phyloP scores from a whole-genome alignment of 1,140 invertebrate species.

The Hylyphantes graminicola region DNA sequence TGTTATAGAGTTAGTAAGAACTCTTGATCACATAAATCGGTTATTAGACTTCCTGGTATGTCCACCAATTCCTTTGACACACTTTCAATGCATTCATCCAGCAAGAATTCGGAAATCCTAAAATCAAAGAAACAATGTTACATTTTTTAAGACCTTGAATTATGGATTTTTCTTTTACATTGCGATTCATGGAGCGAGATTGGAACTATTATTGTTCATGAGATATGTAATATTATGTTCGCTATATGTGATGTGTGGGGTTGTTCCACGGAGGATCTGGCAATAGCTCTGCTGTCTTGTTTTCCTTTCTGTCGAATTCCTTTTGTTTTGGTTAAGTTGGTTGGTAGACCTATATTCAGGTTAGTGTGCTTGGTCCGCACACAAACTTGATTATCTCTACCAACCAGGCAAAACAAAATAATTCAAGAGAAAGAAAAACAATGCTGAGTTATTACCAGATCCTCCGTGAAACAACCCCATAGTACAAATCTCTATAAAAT shows the following conservation, averaged over 20 bases:
- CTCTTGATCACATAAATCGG: slow-evolving; percentile 39
- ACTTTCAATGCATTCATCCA: slow-evolving; percentile 37
- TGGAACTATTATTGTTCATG: background rate
- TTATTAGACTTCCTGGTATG: slow-evolving; percentile 9
- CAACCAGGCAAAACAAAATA: too few species aligned
- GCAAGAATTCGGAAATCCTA: slow-evolving; percentile 36
- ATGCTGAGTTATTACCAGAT: too few species aligned
- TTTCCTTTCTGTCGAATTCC: too few species aligned
- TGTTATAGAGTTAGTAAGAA: slow-evolving; percentile 7
- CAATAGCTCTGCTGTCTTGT: too few species aligned
- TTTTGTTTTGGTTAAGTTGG: too few species aligned
- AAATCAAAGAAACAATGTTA: background rate
- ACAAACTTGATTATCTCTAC: too few species aligned
- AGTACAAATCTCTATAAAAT: too few species aligned
- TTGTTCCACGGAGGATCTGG: background rate
- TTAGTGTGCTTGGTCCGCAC: too few species aligned
- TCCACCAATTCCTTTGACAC: slow-evolving; percentile 12
- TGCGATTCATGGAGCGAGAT: background rate
- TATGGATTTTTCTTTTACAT: background rate
- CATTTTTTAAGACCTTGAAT: background rate
- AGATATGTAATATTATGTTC: background rate
- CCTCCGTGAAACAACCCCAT: too few species aligned
- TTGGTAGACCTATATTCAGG: too few species aligned
- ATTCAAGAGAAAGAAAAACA: too few species aligned
- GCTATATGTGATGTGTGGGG: background rate